Evolutionary conservation across 1,140 invertebrate genomes (phyloP).

Genomic region (Sesamia nonagrioides): DNA sequence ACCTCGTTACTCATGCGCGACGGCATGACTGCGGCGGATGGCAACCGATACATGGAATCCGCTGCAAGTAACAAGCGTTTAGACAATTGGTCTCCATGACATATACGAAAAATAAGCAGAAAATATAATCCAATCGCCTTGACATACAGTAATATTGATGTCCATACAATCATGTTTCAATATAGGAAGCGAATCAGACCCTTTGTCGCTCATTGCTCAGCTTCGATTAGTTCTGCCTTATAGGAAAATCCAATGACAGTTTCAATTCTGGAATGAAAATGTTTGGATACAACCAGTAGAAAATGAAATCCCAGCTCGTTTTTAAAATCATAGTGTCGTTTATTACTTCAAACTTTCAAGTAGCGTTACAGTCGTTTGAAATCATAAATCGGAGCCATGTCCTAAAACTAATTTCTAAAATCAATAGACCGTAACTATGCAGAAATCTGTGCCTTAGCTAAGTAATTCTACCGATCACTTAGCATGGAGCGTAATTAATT

Average conservation of each 20-base stretch:
- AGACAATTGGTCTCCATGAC: conserved; percentile 4
- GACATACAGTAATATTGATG: not conserved
- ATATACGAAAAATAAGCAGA: conserved; percentile 2
- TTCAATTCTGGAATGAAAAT: not conserved
- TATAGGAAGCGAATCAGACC: not conserved
- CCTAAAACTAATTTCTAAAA: conserved; percentile 1
- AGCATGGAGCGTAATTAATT: not conserved
- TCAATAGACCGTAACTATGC: not conserved
- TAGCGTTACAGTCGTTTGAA: no score
- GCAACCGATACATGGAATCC: conserved; percentile 67
- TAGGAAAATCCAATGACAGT: not conserved
- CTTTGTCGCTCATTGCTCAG: conserved; percentile 13
- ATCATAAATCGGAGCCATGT: not conserved
- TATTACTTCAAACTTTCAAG: no score
- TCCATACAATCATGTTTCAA: not conserved
- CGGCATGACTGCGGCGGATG: conserved; percentile 68
- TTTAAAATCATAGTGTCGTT: no score
- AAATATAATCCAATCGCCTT: not conserved
- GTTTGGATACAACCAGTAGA: no score
- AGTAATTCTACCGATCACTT: not conserved
- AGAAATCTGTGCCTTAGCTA: not conserved
- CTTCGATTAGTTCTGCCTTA: not conserved
- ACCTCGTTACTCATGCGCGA: conserved; percentile 72
- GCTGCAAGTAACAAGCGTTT: conserved; percentile 54
- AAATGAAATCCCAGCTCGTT: no score